Conservation (phyloP, 2,797 vertebrate species). For the Sebastes itinus region DNA sequence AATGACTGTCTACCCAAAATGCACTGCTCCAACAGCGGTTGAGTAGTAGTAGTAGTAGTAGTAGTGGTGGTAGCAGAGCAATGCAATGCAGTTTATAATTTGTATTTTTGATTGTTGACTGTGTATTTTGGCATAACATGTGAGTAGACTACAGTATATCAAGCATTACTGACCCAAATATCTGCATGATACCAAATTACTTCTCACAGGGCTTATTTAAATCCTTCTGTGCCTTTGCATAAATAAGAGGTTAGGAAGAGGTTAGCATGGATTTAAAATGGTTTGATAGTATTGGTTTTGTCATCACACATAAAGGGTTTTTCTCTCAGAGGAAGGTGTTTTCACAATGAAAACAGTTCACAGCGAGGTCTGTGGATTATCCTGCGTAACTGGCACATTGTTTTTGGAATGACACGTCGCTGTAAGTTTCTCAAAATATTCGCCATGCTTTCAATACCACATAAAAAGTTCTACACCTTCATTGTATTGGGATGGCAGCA, state of each 20-base stretch:
- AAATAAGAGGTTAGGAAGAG: conserved; percentile 14
- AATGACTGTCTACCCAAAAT: conserved; percentile 53
- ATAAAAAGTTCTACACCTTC: neutral
- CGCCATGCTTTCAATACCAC: neutral
- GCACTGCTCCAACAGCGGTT: neutral
- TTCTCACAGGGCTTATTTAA: conserved; percentile 31
- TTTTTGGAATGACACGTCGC: neutral
- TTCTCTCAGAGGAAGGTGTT: conserved; percentile 5
- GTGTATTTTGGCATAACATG: neutral
- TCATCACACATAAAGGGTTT: conserved; percentile 1
- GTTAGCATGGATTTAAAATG: conserved; percentile 38
- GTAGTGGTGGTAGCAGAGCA: neutral
- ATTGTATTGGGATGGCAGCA: neutral
- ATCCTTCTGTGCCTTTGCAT: conserved; percentile 35
- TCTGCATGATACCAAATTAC: conserved; percentile 17
- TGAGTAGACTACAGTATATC: neutral
- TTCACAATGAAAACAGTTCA: conserved; percentile 1
- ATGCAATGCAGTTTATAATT: neutral
- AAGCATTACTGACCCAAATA: conserved; percentile 32
- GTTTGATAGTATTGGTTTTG: conserved; percentile 31
- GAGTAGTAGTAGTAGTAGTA: neutral
- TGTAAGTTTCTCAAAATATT: neutral
- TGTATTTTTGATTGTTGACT: neutral
- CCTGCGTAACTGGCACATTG: neutral
- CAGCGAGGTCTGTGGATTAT: neutral